Base-by-base conservation (phyloP, 2,888 invertebrate species). In the Parasteatoda lunata region DNA sequence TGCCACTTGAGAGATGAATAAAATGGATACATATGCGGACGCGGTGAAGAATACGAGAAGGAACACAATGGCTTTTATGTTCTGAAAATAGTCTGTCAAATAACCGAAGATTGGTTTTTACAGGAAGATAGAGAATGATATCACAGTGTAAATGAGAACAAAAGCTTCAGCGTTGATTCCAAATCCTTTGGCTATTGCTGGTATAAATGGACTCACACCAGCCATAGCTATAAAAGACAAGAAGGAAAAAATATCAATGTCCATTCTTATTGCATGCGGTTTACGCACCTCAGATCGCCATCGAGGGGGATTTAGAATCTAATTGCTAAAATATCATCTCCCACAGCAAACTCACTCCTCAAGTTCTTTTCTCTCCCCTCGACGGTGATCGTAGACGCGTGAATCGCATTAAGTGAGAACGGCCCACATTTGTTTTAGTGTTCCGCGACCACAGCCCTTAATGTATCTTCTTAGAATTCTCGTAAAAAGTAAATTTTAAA, bases 41-140 rank as follows among this genome's bases (percentile, higher is more conserved):
- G 71, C 6, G 7, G 83, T 77, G 4, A 78, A 66, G 15, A 49
- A 9, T 3, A 79, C 65, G 9, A 83, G 76, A 4, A 59, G 5
- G 30, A 82, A 30, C 11, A 85, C 48, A 15, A 88, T 72, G 13
- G 79, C 8, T 30, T 82, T 88, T 13, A 88, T 70, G 49, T 85
- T 88, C 51, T 59, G 81, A 66, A 86, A 78, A 48, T 76, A 70
- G 75, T 90, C 90, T 8, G 88, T 87, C 45, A 89, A 59, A 47
- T 81, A 87, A 49, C 90, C 89, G 65, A 89, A 79, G 4, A 88
- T 11, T 3, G 89, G 89, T 59, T 89, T 90, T 5, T 84, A 76
- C 4, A 89, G 51, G 4, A 89, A 78, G 6, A 87, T 86, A n/a
- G 82, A 71, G 52, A 90, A 89, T n/a, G 90, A 89, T 13, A 90